A percentile compares a stretch with the other conserved stretches of the same genome.
These are phyloP conservation scores for Polypedilum pembai DNA, from an alignment of 1,140 invertebrate species.

Conservation along the genomic window DNA sequence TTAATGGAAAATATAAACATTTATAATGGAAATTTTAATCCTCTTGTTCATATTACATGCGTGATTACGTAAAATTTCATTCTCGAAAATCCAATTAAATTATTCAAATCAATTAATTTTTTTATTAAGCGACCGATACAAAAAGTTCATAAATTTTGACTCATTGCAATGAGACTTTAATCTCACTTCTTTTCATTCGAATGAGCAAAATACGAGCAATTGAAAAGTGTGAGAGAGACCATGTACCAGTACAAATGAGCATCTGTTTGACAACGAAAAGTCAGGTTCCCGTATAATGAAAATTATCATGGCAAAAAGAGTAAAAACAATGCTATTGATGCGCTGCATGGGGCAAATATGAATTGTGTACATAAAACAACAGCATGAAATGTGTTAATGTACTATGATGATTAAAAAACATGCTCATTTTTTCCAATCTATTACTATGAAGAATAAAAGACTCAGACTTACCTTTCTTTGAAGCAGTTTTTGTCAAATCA, in stretches of 20 bases:
- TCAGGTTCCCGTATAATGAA: too few relatives aligned
- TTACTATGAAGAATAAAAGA: neutral
- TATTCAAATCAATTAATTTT: conserved; percentile 26
- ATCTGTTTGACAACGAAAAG: too few relatives aligned
- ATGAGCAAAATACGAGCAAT: neutral
- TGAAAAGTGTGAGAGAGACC: too few relatives aligned
- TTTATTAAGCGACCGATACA: neutral
- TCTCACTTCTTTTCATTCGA: neutral
- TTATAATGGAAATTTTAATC: neutral
- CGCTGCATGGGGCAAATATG: neutral
- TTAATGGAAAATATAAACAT: neutral
- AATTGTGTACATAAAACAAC: neutral
- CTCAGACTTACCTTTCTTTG: conserved; percentile 15
- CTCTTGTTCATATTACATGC: neutral
- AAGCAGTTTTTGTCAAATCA: neutral
- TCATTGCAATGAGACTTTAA: neutral
- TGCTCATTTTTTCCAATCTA: too few relatives aligned
- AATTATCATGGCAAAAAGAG: neutral
- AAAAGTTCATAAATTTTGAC: neutral
- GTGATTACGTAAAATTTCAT: neutral
- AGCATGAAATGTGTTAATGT: neutral
- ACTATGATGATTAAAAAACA: too few relatives aligned
- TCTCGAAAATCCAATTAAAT: conserved; percentile 5
- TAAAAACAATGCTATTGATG: neutral
- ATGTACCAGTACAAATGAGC: too few relatives aligned